phyloP scores from a whole-genome alignment of 1,140 invertebrate species.

The Bombus waltoni region DNA sequence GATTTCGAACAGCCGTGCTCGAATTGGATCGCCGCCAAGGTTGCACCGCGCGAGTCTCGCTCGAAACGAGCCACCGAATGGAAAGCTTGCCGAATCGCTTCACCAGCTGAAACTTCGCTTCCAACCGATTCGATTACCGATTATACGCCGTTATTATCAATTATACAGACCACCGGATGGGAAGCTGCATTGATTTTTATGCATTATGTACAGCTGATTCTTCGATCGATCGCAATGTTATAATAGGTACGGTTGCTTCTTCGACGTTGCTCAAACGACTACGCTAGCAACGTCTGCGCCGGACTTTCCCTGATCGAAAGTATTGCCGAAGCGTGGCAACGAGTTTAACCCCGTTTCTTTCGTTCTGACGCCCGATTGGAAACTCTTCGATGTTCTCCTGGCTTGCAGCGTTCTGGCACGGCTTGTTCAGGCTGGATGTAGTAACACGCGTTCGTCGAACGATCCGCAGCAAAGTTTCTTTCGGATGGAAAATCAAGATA shows the following conservation, averaged over 20 bases:
- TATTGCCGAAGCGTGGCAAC: conserved; percentile 43
- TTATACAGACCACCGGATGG: conserved; percentile 1
- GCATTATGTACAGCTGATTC: too few species aligned
- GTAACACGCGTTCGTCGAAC: neutral
- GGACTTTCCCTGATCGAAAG: conserved; percentile 67
- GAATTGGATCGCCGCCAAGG: conserved; percentile 67
- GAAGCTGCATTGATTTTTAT: conserved; percentile 27
- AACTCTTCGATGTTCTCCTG: neutral
- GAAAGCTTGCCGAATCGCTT: conserved; percentile 46
- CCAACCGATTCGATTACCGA: conserved; percentile 50
- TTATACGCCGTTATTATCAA: conserved; percentile 22
- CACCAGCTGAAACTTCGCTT: conserved; percentile 39
- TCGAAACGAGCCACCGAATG: conserved; percentile 55
- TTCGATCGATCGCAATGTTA: neutral
- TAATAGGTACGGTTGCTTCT: too few species aligned
- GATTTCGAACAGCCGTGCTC: conserved; percentile 42
- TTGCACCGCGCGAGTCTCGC: conserved; percentile 40
- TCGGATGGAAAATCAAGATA: neutral
- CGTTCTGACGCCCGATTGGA: neutral
- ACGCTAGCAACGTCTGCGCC: conserved; percentile 21
- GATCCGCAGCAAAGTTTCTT: neutral
- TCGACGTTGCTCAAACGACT: neutral
- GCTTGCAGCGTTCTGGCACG: neutral
- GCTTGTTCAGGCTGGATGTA: neutral
- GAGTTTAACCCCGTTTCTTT: conserved; percentile 47